Base-by-base conservation (phyloP, 1,140 invertebrate genomes). In the Ooceraea biroi region DNA sequence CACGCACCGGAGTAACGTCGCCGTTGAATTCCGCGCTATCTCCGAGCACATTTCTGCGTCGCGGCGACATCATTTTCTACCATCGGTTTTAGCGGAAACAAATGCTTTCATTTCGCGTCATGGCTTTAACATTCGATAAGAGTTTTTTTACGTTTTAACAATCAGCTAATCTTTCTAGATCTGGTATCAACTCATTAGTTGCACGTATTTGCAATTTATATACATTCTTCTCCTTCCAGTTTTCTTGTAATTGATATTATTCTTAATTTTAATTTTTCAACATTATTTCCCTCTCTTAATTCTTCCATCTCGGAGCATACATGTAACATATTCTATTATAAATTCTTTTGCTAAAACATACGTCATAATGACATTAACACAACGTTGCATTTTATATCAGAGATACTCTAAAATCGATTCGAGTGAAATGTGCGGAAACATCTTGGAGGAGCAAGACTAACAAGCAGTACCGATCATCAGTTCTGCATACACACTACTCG, bases 1-100 rank as follows among this genome's bases (percentile, higher is more conserved):
- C 50, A 69, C 69, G 66, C 60, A 36, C 55, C 58, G 58, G 44
- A 65, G 69, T 58, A 52, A 60, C 65, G 25, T 83, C 72, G 50
- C 50, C 50, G 61, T n/a, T 50, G 60, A 84, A 77, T 83, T 66
- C 50, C 80, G 61, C 36, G 50, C 65, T 85, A 58, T 73, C 60
- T 71, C 65, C 66, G 65, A 55, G 25, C 44, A 30, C 14, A 69
- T 74, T 44, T 25, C 78, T 50, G 72, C 71, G 71, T 25, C 68
- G 66, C 63, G 50, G 19, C 65, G 41, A 44, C 61, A 72, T 85
- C 74, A 52, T 85, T 82, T 80, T 57, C 63, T 36, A 5, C 12
- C 19, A 30, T 57, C 50, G 61, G 25, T 19, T 65, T 17, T 19
- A 48, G 36, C 73, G 58, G 41, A 63, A 77, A 41, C 48, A 58